Percentiles rank a stretch among this genome's conserved stretches.
These are phyloP conservation scores for Anastrepha obliqua DNA, from an alignment of 1,140 invertebrate species.

Conservation along the genomic window DNA sequence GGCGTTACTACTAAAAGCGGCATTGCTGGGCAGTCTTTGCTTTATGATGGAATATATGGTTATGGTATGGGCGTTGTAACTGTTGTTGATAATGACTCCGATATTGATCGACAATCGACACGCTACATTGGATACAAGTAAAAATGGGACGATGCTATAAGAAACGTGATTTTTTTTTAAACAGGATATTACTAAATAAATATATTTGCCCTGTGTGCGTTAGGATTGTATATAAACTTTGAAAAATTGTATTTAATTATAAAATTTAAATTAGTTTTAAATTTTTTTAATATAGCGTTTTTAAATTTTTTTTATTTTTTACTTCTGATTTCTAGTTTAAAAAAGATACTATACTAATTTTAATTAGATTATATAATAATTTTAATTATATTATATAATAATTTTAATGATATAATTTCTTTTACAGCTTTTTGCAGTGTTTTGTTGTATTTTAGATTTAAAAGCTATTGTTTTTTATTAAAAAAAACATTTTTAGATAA, in stretches of 20 bases:
- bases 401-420: background rate
- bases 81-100: background rate
- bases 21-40: background rate
- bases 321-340: background rate
- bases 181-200: no score
- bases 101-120: background rate
- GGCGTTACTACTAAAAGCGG: background rate
- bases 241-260: background rate
- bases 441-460: constrained; percentile 11
- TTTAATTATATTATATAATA: constrained; percentile 24
- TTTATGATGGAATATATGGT: background rate
- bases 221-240: background rate
- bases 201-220: background rate
- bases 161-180: background rate
- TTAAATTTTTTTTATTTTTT: background rate
- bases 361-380: background rate
- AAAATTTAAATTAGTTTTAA: background rate
- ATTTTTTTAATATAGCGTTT: background rate
- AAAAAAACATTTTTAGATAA: background rate
- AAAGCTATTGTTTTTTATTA: no score
- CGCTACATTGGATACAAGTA: background rate
- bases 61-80: background rate
- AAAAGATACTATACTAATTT: background rate
- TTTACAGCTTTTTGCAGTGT: background rate
- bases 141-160: background rate